Conservation (phyloP, 1,140 invertebrate species). For the Psilanteris sp. region DNA sequence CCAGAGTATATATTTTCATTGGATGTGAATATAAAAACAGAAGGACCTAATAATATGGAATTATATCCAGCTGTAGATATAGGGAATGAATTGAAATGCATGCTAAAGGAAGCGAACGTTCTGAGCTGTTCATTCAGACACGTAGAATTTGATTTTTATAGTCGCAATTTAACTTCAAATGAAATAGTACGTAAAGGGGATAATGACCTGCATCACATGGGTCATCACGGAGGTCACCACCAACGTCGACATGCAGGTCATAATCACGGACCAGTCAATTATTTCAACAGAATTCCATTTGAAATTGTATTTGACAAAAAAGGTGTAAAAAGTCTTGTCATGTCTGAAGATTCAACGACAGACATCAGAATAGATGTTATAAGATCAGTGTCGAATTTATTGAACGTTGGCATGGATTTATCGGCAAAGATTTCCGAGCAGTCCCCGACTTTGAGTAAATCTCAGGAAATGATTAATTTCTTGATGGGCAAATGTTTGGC, state of each 20-base stretch:
- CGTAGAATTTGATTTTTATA: not conserved
- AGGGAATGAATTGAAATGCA: constrained; percentile 10
- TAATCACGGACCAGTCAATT: not conserved
- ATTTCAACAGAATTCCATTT: not conserved
- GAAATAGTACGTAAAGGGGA: not conserved
- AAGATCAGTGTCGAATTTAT: constrained; percentile 11
- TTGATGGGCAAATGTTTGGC: constrained; percentile 6
- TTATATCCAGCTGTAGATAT: constrained; percentile 7
- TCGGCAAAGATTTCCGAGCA: not conserved
- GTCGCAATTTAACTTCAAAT: constrained; percentile 4
- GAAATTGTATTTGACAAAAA: not conserved
- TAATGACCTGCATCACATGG: not conserved
- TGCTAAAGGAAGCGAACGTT: not conserved
- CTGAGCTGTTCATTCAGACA: constrained; percentile 19
- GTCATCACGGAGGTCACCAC: not conserved
- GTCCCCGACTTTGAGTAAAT: not conserved
- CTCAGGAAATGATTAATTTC: constrained; percentile 3
- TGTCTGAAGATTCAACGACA: not conserved
- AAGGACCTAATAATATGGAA: not conserved
- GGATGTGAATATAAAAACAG: not conserved
- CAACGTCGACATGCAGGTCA: not conserved
- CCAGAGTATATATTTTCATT: constrained; percentile 3
- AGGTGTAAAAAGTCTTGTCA: constrained; percentile 2
- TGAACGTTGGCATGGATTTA: constrained; percentile 2
- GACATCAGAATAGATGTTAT: not conserved